Evolutionary conservation across 1,140 invertebrate species (phyloP).

Genomic region (Helicoverpa zea): DNA sequence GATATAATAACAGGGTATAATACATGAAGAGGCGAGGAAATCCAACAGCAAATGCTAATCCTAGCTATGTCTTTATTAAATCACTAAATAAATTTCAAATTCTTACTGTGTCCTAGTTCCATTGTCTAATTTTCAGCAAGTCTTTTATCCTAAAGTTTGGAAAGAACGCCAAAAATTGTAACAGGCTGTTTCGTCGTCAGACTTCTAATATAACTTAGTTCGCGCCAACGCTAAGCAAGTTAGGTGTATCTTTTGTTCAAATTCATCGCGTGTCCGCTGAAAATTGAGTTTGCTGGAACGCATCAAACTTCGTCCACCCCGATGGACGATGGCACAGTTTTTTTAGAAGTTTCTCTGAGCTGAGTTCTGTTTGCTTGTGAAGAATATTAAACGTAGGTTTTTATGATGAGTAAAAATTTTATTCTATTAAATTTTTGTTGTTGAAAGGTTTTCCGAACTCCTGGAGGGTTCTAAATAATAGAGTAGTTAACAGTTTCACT

Average conservation of each 20-base stretch:
- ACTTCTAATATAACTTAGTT: neutral
- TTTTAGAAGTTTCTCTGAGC: neutral
- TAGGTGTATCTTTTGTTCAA: slow-evolving; percentile 26
- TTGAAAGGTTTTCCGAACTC: too few species aligned
- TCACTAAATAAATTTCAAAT: too few species aligned
- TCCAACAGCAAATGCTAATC: too few species aligned
- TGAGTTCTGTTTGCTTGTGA: neutral
- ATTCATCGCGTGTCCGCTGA: slow-evolving; percentile 21
- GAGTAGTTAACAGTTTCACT: too few species aligned
- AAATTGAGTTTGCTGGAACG: slow-evolving; percentile 36
- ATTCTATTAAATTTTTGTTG: too few species aligned
- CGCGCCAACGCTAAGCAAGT: neutral
- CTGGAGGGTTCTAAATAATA: too few species aligned
- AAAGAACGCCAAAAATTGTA: neutral
- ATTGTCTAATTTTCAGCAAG: too few species aligned
- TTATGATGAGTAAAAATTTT: neutral
- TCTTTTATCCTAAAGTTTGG: neutral
- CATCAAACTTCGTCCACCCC: slow-evolving; percentile 22
- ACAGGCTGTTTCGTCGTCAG: neutral
- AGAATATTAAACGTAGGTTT: neutral
- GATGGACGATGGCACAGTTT: neutral
- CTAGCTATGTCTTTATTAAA: too few species aligned
- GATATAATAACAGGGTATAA: too few species aligned
- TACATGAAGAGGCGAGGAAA: too few species aligned
- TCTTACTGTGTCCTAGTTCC: too few species aligned